Conservation (phyloP, 2,797 vertebrate species). For the Phalanger gymnotis region DNA sequence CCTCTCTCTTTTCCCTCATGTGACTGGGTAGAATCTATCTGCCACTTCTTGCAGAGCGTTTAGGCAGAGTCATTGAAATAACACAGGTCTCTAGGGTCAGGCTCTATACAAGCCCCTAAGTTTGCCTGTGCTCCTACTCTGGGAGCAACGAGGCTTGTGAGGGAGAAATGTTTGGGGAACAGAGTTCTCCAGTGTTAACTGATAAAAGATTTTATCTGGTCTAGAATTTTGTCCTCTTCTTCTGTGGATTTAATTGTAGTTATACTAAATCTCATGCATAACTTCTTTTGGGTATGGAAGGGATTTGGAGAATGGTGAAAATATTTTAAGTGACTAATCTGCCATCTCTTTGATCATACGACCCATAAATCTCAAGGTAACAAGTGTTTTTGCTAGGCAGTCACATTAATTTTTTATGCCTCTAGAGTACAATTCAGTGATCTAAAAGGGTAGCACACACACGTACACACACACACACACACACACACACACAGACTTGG, state of each 20-base stretch:
- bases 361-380: neutral
- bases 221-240: neutral
- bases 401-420: neutral
- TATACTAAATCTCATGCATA: neutral
- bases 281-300: neutral
- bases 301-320: neutral
- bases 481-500: neutral
- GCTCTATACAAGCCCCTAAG: neutral
- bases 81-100: neutral
- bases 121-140: neutral
- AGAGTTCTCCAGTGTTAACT: neutral
- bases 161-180: neutral
- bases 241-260: neutral
- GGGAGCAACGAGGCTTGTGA: neutral
- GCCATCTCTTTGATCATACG: neutral
- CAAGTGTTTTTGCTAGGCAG: neutral
- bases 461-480: neutral
- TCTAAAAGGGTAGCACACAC: neutral
- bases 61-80: neutral
- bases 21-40: neutral
- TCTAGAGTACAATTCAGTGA: neutral
- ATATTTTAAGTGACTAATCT: neutral
- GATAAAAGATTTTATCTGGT: neutral
- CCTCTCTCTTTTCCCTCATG: neutral
- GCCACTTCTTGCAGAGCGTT: neutral